Evolutionary conservation across 92 coral and sea anemone species (phyloP).

Genomic region (Heliopora coerulea): DNA sequence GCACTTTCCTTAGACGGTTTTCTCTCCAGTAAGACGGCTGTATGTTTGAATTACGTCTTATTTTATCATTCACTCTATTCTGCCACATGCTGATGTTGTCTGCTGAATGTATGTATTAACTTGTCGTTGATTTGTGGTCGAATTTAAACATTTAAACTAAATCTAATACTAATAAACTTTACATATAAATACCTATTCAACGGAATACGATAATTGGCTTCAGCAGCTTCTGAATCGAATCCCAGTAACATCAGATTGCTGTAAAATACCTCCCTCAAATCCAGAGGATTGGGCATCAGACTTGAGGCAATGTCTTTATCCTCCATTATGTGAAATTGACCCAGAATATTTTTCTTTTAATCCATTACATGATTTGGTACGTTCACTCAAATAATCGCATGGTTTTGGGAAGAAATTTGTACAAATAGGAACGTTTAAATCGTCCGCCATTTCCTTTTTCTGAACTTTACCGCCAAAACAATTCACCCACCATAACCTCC

Average conservation of each 20-base stretch:
- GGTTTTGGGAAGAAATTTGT: slow-evolving; percentile 14
- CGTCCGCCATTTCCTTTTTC: slow-evolving; percentile 18
- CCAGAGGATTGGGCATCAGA: slow-evolving; percentile 80
- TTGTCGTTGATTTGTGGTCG: too few species aligned
- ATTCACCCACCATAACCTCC: too few species aligned
- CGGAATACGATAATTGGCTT: slow-evolving; percentile 84
- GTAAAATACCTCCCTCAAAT: slow-evolving; percentile 77
- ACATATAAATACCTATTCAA: slow-evolving; percentile 83
- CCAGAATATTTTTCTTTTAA: background rate
- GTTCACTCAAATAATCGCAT: background rate
- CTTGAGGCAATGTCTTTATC: slow-evolving; percentile 46
- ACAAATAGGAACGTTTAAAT: background rate
- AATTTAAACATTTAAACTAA: too few species aligned
- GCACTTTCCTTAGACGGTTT: too few species aligned
- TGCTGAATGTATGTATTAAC: too few species aligned
- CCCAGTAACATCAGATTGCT: slow-evolving; percentile 87
- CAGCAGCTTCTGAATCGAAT: slow-evolving; percentile 88
- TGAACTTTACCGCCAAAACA: slow-evolving; percentile 27
- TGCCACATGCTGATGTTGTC: too few species aligned
- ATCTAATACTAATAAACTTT: too few species aligned
- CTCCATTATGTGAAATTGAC: background rate
- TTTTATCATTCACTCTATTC: too few species aligned
- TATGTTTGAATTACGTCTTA: too few species aligned
- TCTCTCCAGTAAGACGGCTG: too few species aligned
- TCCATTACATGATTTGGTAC: background rate